Conservation (phyloP, 2,797 vertebrate species). For the Petrocephalus sullivani region DNA sequence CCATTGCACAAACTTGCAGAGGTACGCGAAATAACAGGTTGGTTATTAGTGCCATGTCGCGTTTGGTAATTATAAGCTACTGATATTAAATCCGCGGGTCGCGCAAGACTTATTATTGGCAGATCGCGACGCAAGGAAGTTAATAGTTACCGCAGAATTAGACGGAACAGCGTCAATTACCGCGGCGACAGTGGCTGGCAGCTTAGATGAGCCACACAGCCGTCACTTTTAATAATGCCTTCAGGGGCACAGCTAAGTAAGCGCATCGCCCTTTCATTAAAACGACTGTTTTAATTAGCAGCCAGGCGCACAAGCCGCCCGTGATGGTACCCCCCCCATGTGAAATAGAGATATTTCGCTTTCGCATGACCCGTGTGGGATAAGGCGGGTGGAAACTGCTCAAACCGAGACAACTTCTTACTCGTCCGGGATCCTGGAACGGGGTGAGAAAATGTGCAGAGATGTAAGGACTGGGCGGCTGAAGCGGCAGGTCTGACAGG, state of each 20-base stretch:
- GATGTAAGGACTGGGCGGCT: neutral
- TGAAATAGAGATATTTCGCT: neutral
- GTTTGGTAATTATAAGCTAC: neutral
- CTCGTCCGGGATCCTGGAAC: neutral
- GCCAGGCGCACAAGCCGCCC: constrained; percentile 31
- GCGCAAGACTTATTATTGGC: neutral
- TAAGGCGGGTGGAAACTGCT: neutral
- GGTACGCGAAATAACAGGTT: neutral
- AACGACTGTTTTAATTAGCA: constrained; percentile 47
- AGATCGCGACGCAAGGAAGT: neutral
- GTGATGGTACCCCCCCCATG: neutral
- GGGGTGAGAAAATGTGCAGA: neutral
- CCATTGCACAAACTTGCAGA: neutral
- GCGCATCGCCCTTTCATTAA: constrained; percentile 47
- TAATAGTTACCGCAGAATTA: neutral
- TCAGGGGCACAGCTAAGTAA: constrained; percentile 47
- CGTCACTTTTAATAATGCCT: constrained; percentile 50
- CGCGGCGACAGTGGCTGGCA: neutral
- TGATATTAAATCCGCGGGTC: neutral
- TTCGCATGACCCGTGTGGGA: neutral
- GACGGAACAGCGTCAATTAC: neutral
- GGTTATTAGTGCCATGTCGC: neutral
- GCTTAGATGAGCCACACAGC: constrained; percentile 46
- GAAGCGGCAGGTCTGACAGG: neutral
- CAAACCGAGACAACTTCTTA: neutral